Percentiles rank a stretch among this genome's conserved stretches.
phyloP scores from a whole-genome alignment of 2,888 invertebrate genomes.

The Spisula solida region DNA sequence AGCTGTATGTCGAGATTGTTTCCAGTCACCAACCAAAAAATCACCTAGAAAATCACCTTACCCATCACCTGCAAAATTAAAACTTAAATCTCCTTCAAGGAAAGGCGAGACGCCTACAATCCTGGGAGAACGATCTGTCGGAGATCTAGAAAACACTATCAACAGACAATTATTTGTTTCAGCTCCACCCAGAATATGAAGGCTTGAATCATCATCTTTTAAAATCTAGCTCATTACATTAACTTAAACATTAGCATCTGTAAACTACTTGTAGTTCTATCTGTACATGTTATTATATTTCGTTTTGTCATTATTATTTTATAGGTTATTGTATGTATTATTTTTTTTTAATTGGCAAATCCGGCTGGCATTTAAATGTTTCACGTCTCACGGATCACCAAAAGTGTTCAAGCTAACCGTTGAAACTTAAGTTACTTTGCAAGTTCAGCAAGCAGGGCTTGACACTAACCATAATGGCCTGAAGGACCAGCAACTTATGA shows the following conservation, averaged over 20 bases:
- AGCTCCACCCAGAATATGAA: slow-evolving; percentile 48
- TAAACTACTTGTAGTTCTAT: not conserved
- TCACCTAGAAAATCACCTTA: slow-evolving; percentile 68
- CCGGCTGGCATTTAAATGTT: too few relatives aligned
- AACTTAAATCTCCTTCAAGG: slow-evolving; percentile 25
- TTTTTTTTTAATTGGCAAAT: not conserved
- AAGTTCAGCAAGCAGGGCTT: too few relatives aligned
- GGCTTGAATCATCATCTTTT: not conserved
- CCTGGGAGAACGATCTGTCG: slow-evolving; percentile 40
- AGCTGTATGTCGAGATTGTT: slow-evolving; percentile 89
- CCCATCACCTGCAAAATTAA: slow-evolving; percentile 46
- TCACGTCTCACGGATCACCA: too few relatives aligned
- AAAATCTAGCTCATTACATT: not conserved
- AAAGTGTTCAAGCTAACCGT: too few relatives aligned
- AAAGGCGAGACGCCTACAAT: slow-evolving; percentile 64
- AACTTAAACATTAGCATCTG: not conserved
- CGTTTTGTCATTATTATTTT: not conserved
- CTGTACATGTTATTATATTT: not conserved
- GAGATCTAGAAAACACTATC: slow-evolving; percentile 42
- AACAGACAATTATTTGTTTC: slow-evolving; percentile 66
- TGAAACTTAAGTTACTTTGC: too few relatives aligned
- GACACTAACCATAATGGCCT: too few relatives aligned
- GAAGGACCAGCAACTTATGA: too few relatives aligned
- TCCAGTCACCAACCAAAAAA: slow-evolving; percentile 74
- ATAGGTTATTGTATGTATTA: not conserved